Base-by-base conservation (phyloP, 2,113 vertebrate species). In the Cranoglanis bouderius region DNA sequence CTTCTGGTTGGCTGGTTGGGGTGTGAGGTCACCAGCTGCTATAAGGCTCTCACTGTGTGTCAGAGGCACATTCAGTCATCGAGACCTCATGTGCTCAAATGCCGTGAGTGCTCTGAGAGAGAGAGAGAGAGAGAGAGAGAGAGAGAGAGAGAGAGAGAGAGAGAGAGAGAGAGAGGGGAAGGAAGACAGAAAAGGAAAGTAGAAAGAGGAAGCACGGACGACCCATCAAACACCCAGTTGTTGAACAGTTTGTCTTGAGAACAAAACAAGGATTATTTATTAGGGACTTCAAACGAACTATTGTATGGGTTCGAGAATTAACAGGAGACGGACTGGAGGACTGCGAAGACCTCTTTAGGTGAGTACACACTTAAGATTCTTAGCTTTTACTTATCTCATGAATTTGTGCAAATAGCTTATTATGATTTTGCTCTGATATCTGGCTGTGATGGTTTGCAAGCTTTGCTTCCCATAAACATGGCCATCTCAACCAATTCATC, bases 21-120 rank as follows among this genome's bases (percentile, higher is more conserved):
- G 18, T 90, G 85, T 93, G 93, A 93, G 89, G 91, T 93, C 93
- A 77, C 74, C 70, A n/a, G 67, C 89, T 90, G 82, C 77, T 93
- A 93, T 91, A 93, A 93, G 92, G 82, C 88, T 85, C 74, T 61
- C 85, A 70, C 85, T 85, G 85, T 89, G 55, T 83, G 88, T 77
- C 84, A 81, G 80, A 88, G 88, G 89, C 85, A 91, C 90, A 93
- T 90, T 89, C 86, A 87, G 90, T 91, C 90, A 87, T 59, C 53
- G 85, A 86, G 70, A 85, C 74, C 89, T 88, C 87, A 67, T 89
- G 85, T 88, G 88, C 81, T 90, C 70, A 57, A 72, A 82, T 63
- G 88, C 78, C 65, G 55, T 38, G 75, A 83, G 87, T 38, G 82
- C 84, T 86, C 9, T 46, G 85, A 75, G 53, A 83, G 78, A 57